phyloP scores from a whole-genome alignment of 2,888 invertebrate species.

The Calephelis perditalis region DNA sequence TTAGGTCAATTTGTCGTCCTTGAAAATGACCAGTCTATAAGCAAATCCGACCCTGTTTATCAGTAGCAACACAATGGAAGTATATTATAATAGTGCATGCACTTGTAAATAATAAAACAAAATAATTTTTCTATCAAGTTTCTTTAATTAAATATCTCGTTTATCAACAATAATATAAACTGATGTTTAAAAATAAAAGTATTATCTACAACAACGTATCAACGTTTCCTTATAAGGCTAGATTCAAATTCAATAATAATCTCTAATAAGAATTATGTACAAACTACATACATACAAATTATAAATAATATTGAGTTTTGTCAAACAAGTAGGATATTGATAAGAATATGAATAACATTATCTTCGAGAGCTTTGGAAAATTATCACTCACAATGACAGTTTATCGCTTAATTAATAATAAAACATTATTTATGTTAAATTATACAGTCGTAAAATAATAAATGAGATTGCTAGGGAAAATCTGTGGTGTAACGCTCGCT shows the following conservation, averaged over 20 bases:
- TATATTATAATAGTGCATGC: too few relatives aligned
- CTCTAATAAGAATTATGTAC: background rate
- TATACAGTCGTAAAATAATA: too few relatives aligned
- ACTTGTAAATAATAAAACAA: background rate
- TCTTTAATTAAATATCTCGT: background rate
- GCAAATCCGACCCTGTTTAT: too few relatives aligned
- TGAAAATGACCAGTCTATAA: too few relatives aligned
- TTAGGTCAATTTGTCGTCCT: too few relatives aligned
- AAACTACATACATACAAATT: too few relatives aligned
- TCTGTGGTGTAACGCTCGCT: too few relatives aligned
- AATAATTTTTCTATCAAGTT: background rate
- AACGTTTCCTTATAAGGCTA: background rate
- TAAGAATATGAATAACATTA: slow-evolving; percentile 28
- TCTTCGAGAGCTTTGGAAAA: slow-evolving; percentile 51
- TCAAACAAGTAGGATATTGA: background rate
- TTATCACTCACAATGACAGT: slow-evolving; percentile 23
- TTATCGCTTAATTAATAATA: background rate
- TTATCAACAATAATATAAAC: background rate
- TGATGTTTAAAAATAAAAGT: background rate
- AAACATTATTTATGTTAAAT: too few relatives aligned
- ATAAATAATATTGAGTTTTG: background rate
- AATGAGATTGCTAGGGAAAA: too few relatives aligned
- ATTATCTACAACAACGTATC: background rate
- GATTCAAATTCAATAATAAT: background rate
- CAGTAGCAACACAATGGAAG: too few relatives aligned